These are phyloP conservation scores for Orchesella flavescens DNA, from an alignment of 2,888 invertebrate species.

Conservation along the genomic window DNA sequence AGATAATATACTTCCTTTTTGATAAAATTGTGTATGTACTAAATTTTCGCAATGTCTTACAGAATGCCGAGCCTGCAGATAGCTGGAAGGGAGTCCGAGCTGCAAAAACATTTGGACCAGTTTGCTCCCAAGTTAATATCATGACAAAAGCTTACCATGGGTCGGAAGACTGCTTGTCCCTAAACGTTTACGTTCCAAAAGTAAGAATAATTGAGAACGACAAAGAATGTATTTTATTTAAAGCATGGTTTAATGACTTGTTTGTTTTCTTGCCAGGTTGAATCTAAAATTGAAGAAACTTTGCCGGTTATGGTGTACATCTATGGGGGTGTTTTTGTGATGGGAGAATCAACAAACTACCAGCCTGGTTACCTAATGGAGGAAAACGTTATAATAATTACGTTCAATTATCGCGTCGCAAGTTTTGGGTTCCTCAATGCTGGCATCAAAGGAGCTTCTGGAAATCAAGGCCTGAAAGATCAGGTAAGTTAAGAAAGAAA, in stretches of 20 bases:
- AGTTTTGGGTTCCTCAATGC: constrained; percentile 55
- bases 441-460: constrained; percentile 49
- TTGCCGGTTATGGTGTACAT: constrained; percentile 50
- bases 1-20: background rate
- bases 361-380: constrained; percentile 41
- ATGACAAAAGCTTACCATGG: constrained; percentile 26
- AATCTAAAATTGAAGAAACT: background rate
- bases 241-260: background rate
- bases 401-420: constrained; percentile 34
- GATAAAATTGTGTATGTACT: background rate
- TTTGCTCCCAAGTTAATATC: constrained; percentile 63
- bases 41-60: background rate
- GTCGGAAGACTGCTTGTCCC: constrained; percentile 64
- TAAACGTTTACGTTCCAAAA: constrained; percentile 67
- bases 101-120: constrained; percentile 50
- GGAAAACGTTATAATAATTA: constrained; percentile 46
- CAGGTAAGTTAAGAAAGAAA: constrained; percentile 40
- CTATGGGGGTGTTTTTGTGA: constrained; percentile 44
- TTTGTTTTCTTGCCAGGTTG: background rate
- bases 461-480: constrained; percentile 49
- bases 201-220: background rate
- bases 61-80: constrained; percentile 52
- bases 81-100: constrained; percentile 62
- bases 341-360: constrained; percentile 20
- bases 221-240: background rate